A percentile compares a stretch with the other conserved stretches of the same genome.
phyloP scores from a whole-genome alignment of 2,113 vertebrate species.

The Edolisoma coerulescens region DNA sequence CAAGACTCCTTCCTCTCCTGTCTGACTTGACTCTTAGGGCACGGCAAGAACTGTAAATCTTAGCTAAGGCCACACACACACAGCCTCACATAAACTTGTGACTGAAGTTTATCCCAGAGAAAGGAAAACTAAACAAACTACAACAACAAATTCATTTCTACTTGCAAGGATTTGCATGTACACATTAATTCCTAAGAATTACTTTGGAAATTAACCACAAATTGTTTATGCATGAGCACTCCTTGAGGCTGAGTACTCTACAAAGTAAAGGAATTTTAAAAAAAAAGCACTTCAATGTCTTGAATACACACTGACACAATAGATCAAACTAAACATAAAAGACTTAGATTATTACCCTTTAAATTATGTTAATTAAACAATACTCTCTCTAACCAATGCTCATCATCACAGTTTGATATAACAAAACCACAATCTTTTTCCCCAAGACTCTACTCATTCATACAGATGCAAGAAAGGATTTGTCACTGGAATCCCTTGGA shows the following conservation, averaged over 20 bases:
- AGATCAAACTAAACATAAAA: not conserved
- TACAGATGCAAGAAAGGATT: not conserved
- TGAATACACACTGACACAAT: not conserved
- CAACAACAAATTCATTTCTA: not conserved
- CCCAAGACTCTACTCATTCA: not conserved
- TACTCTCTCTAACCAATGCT: not conserved
- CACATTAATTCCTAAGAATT: not conserved
- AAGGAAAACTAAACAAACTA: not conserved
- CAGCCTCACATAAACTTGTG: not conserved
- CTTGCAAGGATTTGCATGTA: not conserved
- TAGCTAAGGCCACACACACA: not conserved
- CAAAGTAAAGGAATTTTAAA: not conserved
- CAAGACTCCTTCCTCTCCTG: not conserved
- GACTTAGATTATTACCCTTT: not conserved
- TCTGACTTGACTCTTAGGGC: not conserved
- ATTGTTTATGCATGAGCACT: not conserved
- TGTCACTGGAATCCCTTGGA: not conserved
- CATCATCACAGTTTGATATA: not conserved
- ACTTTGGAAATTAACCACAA: not conserved
- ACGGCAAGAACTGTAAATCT: not conserved
- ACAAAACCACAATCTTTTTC: not conserved
- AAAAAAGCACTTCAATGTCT: not conserved
- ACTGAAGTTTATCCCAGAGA: not conserved
- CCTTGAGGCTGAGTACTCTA: not conserved
- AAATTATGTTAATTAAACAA: conserved; percentile 24